Percentiles rank a stretch among this genome's conserved stretches.
Conservation (phyloP, 2,888 invertebrate species). For the Thysanoteuthis rhombus region DNA sequence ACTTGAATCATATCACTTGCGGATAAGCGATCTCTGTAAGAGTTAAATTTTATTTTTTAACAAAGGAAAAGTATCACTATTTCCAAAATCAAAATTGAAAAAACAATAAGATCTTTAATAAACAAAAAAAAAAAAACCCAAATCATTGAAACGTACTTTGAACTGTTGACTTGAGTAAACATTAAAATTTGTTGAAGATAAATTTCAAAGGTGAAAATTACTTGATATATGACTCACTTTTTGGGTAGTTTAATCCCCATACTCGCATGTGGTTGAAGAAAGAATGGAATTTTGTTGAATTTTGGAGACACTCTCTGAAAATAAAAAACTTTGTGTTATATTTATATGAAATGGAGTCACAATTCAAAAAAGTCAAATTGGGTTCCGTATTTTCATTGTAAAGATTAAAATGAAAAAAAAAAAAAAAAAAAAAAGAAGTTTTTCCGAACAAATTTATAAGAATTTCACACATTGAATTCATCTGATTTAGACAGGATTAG, state of each 20-base stretch:
- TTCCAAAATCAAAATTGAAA: background rate
- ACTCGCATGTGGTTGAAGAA: slow-evolving; percentile 90
- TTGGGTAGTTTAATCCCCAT: slow-evolving; percentile 73
- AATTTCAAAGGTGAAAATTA: background rate
- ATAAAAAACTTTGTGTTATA: background rate
- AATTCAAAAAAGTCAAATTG: no score
- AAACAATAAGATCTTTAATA: background rate
- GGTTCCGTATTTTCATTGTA: no score
- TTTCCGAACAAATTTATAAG: no score
- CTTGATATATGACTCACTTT: slow-evolving; percentile 1
- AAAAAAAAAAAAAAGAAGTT: no score
- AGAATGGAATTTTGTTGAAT: slow-evolving; percentile 96
- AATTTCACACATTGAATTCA: no score
- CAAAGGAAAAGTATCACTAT: background rate
- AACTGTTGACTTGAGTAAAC: background rate
- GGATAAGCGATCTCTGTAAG: slow-evolving; percentile 86
- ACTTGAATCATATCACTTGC: slow-evolving; percentile 99
- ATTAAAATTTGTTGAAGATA: background rate
- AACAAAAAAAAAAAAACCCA: background rate
- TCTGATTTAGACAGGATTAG: no score
- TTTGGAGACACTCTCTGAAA: slow-evolving; percentile 82
- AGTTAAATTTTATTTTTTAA: background rate
- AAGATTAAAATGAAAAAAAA: no score
- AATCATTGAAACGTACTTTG: background rate
- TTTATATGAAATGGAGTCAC: no score